Percentiles rank a stretch among this genome's conserved stretches.
phyloP scores from a whole-genome alignment of 2,113 vertebrate species.

The Cricetomys ansorgei region DNA sequence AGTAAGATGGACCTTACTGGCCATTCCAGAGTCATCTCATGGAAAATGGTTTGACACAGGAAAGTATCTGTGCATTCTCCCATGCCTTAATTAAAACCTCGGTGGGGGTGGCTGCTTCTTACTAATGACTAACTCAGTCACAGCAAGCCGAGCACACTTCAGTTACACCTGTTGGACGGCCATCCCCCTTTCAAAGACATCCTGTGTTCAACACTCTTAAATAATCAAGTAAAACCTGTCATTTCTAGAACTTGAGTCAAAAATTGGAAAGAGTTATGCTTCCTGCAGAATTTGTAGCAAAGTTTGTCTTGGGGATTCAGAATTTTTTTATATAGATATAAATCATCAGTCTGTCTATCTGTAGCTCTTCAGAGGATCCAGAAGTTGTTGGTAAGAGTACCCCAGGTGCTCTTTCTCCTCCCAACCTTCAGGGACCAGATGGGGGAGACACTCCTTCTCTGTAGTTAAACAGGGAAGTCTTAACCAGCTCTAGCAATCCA shows the following conservation, averaged over 20 bases:
- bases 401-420: background rate
- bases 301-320: slow-evolving; percentile 38
- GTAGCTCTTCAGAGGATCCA: slow-evolving; percentile 28
- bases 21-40: slow-evolving; percentile 37
- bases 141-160: slow-evolving; percentile 3
- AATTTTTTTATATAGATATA: background rate
- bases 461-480: slow-evolving; percentile 30
- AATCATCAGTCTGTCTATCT: background rate
- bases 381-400: background rate
- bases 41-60: slow-evolving; percentile 51
- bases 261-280: slow-evolving; percentile 52
- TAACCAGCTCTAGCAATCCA: slow-evolving; percentile 23
- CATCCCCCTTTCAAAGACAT: slow-evolving; percentile 24
- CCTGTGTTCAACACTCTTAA: background rate
- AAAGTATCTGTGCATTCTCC: background rate
- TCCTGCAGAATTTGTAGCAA: slow-evolving; percentile 53
- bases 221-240: slow-evolving; percentile 35
- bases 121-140: slow-evolving; percentile 55
- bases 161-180: background rate
- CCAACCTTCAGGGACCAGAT: background rate
- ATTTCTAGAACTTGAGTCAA: slow-evolving; percentile 50
- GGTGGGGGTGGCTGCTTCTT: slow-evolving; percentile 30
- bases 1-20: slow-evolving; percentile 27
- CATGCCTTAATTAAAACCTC: slow-evolving; percentile 44
- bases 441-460: background rate